phyloP scores from a whole-genome alignment of 2,888 invertebrate species.

The Hartigia nigra region DNA sequence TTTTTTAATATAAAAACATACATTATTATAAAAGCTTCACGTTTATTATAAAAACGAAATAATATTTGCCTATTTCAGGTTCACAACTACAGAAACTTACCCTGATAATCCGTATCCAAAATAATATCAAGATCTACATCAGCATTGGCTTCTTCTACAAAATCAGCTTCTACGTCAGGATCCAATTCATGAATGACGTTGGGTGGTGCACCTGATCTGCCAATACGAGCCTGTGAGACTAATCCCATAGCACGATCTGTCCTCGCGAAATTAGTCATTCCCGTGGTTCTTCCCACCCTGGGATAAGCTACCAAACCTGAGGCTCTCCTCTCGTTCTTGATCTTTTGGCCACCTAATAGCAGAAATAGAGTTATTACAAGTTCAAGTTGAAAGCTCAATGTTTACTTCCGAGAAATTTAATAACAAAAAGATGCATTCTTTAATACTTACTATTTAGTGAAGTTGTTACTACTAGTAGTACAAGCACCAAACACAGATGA shows the following conservation, averaged over 20 bases:
- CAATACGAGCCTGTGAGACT: conserved; percentile 46
- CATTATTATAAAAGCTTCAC: background rate
- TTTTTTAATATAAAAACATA: background rate
- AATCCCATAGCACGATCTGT: conserved; percentile 45
- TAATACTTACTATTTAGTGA: conserved; percentile 49
- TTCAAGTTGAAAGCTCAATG: background rate
- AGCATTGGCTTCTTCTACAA: conserved; percentile 15
- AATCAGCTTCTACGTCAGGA: conserved; percentile 18
- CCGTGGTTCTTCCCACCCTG: conserved; percentile 50
- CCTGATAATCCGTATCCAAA: conserved; percentile 25
- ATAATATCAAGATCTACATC: conserved; percentile 17
- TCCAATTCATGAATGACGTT: conserved; percentile 13
- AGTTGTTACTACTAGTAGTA: conserved; percentile 43
- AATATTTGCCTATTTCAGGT: background rate
- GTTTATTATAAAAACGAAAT: background rate
- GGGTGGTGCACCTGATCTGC: conserved; percentile 40
- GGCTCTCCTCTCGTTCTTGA: conserved; percentile 46
- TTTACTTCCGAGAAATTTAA: background rate
- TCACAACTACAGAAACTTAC: conserved; percentile 13
- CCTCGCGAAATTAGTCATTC: conserved; percentile 38
- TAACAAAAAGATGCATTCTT: conserved; percentile 4
- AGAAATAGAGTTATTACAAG: background rate
- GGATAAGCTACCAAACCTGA: conserved; percentile 50
- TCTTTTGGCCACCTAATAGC: conserved; percentile 41
- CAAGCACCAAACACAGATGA: conserved; percentile 37